Base-by-base conservation (phyloP, 1,140 invertebrate genomes). In the Drosophila setifemur region DNA sequence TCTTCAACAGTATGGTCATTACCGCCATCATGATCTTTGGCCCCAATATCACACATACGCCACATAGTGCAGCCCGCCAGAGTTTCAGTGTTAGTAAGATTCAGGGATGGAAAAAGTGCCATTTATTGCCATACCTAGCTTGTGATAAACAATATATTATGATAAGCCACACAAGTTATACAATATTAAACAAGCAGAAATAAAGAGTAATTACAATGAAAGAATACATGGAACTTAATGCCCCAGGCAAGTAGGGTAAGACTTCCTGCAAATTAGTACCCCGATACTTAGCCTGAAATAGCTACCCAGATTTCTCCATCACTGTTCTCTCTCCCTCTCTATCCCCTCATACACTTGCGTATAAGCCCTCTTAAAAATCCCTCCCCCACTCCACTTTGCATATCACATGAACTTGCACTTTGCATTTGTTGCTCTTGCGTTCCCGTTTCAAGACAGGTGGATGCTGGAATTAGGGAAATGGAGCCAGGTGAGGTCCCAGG, bases 381-480 rank as follows among this genome's bases (percentile, higher is more conserved):
- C 48, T 40, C 42, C 44, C 50, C 25, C 50, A 71, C 72, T 74
- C 60, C 81, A 85, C 74, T 79, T 85, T 79, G 70, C 79, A 83
- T 85, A 67, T 85, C 78, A 79, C 79, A 85, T 63, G 78, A 85
- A 85, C 79, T 83, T 83, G 79, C 79, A 83, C 79, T 85, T 83
- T 85, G 73, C 61, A 70, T 53, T 54, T 67, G 37, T 70, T 52
- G 60, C 49, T 50, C 33, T 28, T 58, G 52, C 53, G 21, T 57
- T 73, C 69, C 77, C 73, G 52, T 39, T n/a, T n/a, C 35, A 39
- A 63, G 57, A 55, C 50, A 53, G 70, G 47, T 57, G 70, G 71
- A 48, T 40, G 42, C 11, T 21, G 50, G 39, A 48, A 11, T 50
- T 45, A 33, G 8, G 60, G 33, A 37, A 37, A 37, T 37, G 33